phyloP scores from a whole-genome alignment of 2,888 invertebrate species.

The Strigamia crassipes region DNA sequence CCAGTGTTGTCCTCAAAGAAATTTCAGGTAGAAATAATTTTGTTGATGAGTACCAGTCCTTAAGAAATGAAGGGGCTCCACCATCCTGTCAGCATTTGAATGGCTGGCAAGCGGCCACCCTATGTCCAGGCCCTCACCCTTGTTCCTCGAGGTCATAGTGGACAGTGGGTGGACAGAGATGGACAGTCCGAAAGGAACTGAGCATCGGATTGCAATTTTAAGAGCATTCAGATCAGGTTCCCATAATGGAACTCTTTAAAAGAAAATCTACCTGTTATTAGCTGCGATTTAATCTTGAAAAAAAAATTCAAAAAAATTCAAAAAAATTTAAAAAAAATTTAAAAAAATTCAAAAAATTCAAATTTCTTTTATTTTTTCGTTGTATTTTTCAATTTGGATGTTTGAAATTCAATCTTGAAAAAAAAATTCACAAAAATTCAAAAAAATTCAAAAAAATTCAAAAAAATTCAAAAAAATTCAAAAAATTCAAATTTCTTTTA shows the following conservation, averaged over 20 bases:
- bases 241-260: background rate
- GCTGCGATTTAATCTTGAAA: background rate
- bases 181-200: conserved; percentile 12
- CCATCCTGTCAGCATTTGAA: conserved; percentile 31
- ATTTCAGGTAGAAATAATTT: conserved; percentile 37
- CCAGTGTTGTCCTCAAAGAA: conserved; percentile 1
- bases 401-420: too few species aligned
- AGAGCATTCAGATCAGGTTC: conserved; percentile 34
- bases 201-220: conserved; percentile 7
- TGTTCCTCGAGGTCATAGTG: conserved; percentile 27
- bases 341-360: too few species aligned
- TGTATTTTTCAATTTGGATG: too few species aligned
- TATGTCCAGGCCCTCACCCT: conserved; percentile 28
- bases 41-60: conserved; percentile 37
- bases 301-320: too few species aligned
- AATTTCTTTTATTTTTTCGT: too few species aligned
- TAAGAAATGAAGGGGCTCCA: conserved; percentile 34
- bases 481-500: background rate
- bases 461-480: too few species aligned
- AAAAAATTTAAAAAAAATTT: too few species aligned
- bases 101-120: conserved; percentile 24
- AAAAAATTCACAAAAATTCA: too few species aligned
- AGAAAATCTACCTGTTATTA: background rate
- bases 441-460: too few species aligned
- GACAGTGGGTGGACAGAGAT: conserved; percentile 34